Conservation (phyloP, 2,888 invertebrate genomes). For the Odontocolon sp. region DNA sequence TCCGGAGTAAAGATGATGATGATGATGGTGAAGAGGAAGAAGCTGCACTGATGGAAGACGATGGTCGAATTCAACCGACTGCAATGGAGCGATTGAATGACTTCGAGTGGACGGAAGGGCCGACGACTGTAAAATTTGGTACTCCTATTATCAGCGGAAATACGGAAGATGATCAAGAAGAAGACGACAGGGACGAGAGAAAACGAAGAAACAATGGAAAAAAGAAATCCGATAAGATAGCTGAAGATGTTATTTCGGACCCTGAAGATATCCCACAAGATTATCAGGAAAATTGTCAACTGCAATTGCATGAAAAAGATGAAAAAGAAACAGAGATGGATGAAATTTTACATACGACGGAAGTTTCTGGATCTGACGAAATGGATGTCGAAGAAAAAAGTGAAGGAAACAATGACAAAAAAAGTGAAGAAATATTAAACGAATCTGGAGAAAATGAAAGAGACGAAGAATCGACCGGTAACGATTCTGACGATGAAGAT, state of each 20-base stretch:
- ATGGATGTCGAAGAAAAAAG: conserved; percentile 15
- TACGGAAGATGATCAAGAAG: conserved; percentile 24
- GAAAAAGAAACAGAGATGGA: not conserved
- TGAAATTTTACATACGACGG: conserved; percentile 11
- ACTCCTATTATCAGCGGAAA: not conserved
- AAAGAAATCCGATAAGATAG: too few species aligned
- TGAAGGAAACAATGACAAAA: not conserved
- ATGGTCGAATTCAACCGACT: conserved; percentile 46
- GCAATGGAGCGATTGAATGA: conserved; percentile 44
- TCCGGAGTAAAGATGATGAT: not conserved
- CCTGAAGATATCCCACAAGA: conserved; percentile 40
- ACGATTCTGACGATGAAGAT: not conserved
- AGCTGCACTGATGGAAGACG: conserved; percentile 19
- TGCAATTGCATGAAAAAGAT: conserved; percentile 31
- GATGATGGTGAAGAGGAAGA: not conserved
- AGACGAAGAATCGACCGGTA: not conserved
- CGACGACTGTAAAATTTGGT: conserved; percentile 4
- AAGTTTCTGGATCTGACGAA: conserved; percentile 36
- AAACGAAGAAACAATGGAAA: conserved; percentile 14
- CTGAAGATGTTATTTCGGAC: not conserved
- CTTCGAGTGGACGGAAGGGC: conserved; percentile 56
- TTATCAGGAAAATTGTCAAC: conserved; percentile 53
- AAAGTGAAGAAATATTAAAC: not conserved
- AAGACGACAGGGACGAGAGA: conserved; percentile 3
- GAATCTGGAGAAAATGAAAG: not conserved